These are phyloP conservation scores for Chloroceryle amazona DNA, from an alignment of 2,797 vertebrate genomes.

Conservation along the genomic window DNA sequence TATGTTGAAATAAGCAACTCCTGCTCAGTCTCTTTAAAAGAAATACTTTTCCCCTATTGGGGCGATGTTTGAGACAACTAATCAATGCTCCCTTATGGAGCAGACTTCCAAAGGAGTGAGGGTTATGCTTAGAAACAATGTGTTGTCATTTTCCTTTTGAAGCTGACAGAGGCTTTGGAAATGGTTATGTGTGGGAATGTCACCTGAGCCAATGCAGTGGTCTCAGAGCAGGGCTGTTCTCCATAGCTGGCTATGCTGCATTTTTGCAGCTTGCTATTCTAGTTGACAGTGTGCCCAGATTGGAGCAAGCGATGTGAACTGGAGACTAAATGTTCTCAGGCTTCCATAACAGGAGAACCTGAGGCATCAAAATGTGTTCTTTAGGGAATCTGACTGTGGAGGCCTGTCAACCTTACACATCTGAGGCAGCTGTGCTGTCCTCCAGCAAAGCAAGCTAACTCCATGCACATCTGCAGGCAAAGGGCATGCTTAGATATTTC, in stretches of 20 bases:
- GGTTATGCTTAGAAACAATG: background rate
- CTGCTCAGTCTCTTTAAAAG: no score
- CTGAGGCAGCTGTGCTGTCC: background rate
- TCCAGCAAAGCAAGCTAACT: background rate
- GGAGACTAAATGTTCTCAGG: background rate
- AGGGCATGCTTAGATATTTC: background rate
- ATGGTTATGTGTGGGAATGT: background rate
- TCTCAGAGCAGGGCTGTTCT: background rate
- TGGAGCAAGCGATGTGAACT: background rate
- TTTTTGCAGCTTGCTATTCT: rapidly evolving
- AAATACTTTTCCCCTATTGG: no score
- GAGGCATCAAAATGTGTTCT: background rate
- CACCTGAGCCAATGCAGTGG: background rate
- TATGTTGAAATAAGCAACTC: no score
- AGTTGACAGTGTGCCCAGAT: background rate
- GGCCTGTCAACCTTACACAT: background rate
- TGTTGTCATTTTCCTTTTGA: background rate
- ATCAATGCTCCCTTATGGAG: background rate
- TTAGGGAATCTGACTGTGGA: background rate
- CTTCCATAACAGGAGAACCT: background rate
- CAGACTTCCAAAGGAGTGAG: background rate
- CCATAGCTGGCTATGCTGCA: rapidly evolving
- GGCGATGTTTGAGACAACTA: no score
- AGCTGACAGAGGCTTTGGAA: background rate
- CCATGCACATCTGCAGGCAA: background rate